phyloP scores from a whole-genome alignment of 2,113 vertebrate genomes.

The Sylvilagus bachmani region DNA sequence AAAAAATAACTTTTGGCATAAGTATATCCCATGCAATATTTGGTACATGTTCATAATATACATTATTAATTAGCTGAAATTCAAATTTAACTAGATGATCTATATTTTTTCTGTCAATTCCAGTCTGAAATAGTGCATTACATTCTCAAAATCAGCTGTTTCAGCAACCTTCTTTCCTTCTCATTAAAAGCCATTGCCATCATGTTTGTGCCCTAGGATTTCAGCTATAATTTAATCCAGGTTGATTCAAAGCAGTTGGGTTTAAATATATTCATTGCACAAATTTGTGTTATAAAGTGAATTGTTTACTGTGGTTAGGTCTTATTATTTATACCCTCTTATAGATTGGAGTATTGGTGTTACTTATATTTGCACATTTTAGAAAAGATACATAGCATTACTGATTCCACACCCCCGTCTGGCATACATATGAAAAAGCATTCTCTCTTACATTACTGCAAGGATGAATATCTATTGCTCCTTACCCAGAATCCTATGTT shows the following conservation, averaged over 20 bases:
- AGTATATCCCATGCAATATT: background rate
- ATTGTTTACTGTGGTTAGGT: background rate
- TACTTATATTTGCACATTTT: slow-evolving; percentile 4
- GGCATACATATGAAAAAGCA: background rate
- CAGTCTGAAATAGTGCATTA: background rate
- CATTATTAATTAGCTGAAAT: slow-evolving; percentile 4
- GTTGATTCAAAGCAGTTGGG: background rate
- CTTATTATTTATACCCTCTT: background rate
- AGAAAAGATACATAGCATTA: background rate
- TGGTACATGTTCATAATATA: background rate
- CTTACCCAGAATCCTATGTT: background rate
- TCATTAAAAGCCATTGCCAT: background rate
- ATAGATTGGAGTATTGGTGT: background rate
- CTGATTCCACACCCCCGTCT: background rate
- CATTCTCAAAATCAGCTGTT: background rate
- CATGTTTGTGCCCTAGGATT: background rate
- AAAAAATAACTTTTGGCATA: background rate
- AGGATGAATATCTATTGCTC: background rate
- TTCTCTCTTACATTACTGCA: background rate
- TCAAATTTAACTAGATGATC: background rate
- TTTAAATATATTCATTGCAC: background rate
- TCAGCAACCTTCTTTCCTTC: background rate
- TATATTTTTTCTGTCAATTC: background rate
- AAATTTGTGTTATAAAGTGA: slow-evolving; percentile 27
- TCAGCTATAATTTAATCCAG: background rate